These are phyloP conservation scores for Zapornia atra DNA, from an alignment of 2,113 vertebrate species.

Conservation along the genomic window DNA sequence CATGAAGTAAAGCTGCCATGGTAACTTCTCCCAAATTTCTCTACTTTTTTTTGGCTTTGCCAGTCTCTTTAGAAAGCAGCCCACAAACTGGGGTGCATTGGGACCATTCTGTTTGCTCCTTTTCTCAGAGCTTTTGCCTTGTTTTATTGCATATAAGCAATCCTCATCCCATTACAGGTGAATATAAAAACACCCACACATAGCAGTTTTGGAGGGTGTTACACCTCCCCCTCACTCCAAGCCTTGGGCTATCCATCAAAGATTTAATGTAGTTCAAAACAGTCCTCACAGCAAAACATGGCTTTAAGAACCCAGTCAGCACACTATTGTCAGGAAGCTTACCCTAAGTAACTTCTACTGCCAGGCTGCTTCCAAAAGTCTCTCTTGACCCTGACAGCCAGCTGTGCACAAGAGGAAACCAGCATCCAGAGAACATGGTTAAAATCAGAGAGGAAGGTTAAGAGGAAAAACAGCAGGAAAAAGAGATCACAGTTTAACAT, in stretches of 20 bases:
- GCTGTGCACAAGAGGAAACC: neutral
- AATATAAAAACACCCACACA: neutral
- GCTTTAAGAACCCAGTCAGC: neutral
- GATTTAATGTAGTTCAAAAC: neutral
- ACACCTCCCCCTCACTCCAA: neutral
- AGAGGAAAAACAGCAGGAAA: conserved; percentile 9
- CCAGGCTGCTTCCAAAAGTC: neutral
- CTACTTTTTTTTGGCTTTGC: neutral
- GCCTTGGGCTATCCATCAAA: neutral
- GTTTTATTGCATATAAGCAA: neutral
- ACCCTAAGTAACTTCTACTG: neutral
- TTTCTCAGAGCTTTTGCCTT: neutral
- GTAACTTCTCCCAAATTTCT: neutral
- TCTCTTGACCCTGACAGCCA: neutral
- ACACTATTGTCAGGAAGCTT: neutral
- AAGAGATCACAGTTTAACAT: conserved; percentile 10
- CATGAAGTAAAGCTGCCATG: neutral
- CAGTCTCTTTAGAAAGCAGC: neutral
- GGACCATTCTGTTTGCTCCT: neutral
- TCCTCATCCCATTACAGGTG: neutral
- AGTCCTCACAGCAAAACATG: neutral
- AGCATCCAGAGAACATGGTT: neutral
- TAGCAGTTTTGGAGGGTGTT: neutral
- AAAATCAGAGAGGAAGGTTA: neutral
- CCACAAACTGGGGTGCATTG: neutral